Evolutionary conservation across 2,797 vertebrate genomes (phyloP), one percentile per base, ranked within the genome.

Genomic region (Takifugu ocellatus): DNA sequence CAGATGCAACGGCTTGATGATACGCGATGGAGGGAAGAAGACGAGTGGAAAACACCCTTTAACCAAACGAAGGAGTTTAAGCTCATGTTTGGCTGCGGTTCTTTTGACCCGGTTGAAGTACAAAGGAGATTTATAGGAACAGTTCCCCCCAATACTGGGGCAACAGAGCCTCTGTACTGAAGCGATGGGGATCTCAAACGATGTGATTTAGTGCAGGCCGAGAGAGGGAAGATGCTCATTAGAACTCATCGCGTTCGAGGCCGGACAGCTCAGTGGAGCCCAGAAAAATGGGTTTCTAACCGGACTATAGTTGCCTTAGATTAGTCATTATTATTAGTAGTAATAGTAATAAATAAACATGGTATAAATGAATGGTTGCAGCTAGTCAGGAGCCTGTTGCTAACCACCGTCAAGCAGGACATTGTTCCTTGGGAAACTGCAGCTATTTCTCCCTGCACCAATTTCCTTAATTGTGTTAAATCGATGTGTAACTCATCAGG

Each of bases 1-100:
- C 51, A 54, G 62, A 89, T 72, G 79, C 87, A 91, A 87, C 86
- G 74, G 75, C 60, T 73, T 79, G 74, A 85, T 79, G 66, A 79
- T 88, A 83, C 72, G 74, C 82, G 66, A 77, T 81, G 62, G 81
- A 89, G 81, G 21, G 17, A 21, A 21, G 15, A 46, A 2, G n/a
- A 44, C 6, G 6, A 74, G 75, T n/a, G n/a, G 86, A 86, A 86
- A 69, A 65, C 25, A 79, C 79, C 69, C 79, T 85, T 84, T 86
- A 91, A 91, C 92, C 75, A 70, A 84, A 83, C 63, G 65, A 39
- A 68, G 53, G 21, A 66, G 56, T 70, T 80, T 57, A 59, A 66
- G 61, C 21, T 21, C 21, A 72, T 73, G 73, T 78, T 61, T 79
- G 65, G 68, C 72, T 78, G 79, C 42, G 55, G 76, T 9, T 68